Evolutionary conservation across 1,140 invertebrate species (phyloP).

Genomic region (Steinernema feltiae): DNA sequence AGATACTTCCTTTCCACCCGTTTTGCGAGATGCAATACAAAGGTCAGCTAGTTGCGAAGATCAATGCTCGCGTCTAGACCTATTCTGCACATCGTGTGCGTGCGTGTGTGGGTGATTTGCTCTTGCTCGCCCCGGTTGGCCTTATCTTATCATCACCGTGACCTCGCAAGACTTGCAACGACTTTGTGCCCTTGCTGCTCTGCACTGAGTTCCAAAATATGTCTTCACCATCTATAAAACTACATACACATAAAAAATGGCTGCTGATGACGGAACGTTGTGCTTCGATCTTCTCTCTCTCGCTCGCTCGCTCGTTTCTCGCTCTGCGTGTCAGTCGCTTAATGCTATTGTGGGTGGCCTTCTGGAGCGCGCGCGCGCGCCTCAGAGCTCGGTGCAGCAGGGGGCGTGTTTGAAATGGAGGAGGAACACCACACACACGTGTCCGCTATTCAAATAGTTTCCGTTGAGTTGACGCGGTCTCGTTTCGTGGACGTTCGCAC

Average conservation of each 20-base stretch:
- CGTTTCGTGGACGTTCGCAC: not conserved
- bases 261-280: too few species aligned
- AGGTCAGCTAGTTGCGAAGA: too few species aligned
- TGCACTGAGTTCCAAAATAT: not conserved
- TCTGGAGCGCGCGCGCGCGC: not conserved
- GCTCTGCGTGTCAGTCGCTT: not conserved
- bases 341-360: not conserved
- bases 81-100: too few species aligned
- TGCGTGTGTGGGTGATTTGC: too few species aligned
- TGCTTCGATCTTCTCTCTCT: too few species aligned
- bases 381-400: not conserved
- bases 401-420: conserved; percentile 7
- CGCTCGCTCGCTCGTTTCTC: too few species aligned
- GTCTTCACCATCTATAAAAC: not conserved
- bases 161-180: too few species aligned
- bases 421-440: not conserved
- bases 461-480: not conserved
- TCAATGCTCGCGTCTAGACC: too few species aligned
- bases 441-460: conserved; percentile 7
- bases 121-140: too few species aligned
- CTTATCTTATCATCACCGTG: too few species aligned
- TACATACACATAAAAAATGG: not conserved
- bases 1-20: too few species aligned
- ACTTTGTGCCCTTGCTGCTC: not conserved
- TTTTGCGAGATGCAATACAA: too few species aligned